A percentile compares a stretch with the other conserved stretches of the same genome.
Evolutionary conservation across 30 jellyfish, hydroid and myxozoan genomes (phyloP).

Genomic region (Mastigias papua): DNA sequence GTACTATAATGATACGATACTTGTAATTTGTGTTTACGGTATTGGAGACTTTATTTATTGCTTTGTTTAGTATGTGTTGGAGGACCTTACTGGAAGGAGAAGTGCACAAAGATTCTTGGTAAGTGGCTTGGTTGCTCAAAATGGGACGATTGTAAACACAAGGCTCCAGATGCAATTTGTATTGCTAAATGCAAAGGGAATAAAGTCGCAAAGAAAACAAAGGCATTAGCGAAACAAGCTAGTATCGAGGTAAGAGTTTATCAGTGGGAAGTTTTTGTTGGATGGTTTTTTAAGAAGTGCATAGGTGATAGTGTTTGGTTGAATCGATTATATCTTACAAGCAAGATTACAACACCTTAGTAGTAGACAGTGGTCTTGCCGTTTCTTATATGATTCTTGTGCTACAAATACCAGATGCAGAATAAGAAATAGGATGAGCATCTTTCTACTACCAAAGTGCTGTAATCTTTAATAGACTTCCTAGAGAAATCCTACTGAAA

Average conservation of each 20-base stretch:
- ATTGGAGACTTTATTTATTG: neutral
- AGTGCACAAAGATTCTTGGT: constrained; percentile 74
- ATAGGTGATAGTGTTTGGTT: too few species aligned
- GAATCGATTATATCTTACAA: too few species aligned
- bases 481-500: too few species aligned
- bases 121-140: constrained; percentile 77
- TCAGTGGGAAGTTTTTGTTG: too few species aligned
- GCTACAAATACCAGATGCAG: too few species aligned
- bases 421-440: too few species aligned
- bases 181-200: constrained; percentile 88
- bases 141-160: constrained; percentile 81
- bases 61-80: constrained; percentile 78
- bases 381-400: too few species aligned
- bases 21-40: neutral
- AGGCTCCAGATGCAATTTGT: constrained; percentile 77
- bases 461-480: too few species aligned
- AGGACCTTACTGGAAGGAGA: constrained; percentile 76
- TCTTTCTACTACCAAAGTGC: too few species aligned
- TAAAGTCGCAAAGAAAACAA: constrained; percentile 70
- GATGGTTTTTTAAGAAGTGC: too few species aligned
- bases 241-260: constrained; percentile 69
- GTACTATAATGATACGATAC: neutral
- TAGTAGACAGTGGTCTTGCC: too few species aligned
- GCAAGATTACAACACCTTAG: too few species aligned
- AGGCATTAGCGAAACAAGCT: constrained; percentile 66